These are phyloP conservation scores for Alfaro cultratus DNA, from an alignment of 2,797 vertebrate genomes.

Conservation along the genomic window DNA sequence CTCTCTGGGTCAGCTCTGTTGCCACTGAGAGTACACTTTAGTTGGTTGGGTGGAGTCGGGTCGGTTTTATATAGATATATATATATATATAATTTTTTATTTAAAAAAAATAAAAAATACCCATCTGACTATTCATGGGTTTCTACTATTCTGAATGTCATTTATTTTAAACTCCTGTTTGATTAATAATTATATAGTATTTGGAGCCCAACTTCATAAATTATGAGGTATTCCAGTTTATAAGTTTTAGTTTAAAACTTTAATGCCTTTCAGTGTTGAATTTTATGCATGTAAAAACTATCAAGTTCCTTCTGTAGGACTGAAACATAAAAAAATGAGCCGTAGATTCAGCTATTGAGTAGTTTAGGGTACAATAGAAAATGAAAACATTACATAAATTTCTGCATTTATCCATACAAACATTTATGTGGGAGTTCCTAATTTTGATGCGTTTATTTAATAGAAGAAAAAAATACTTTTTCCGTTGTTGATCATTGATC, in stretches of 20 bases:
- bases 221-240: background rate
- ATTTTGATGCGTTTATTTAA: background rate
- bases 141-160: background rate
- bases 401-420: background rate
- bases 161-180: background rate
- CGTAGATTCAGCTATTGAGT: background rate
- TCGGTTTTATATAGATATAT: too few relatives aligned
- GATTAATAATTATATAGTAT: background rate
- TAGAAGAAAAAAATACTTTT: background rate
- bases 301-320: background rate
- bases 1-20: too few relatives aligned
- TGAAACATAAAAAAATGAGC: background rate
- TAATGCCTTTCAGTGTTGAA: background rate
- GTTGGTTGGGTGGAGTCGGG: too few relatives aligned
- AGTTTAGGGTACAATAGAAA: background rate
- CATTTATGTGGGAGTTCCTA: background rate
- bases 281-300: background rate
- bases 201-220: background rate
- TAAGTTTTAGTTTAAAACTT: background rate
- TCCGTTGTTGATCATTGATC: background rate
- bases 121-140: background rate
- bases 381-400: background rate
- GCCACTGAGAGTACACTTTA: too few relatives aligned
- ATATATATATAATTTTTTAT: background rate
- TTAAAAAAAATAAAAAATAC: too few relatives aligned